These are phyloP conservation scores for Gasterosteus aculeatus DNA, from an alignment of 2,113 vertebrate genomes.

Conservation along the genomic window DNA sequence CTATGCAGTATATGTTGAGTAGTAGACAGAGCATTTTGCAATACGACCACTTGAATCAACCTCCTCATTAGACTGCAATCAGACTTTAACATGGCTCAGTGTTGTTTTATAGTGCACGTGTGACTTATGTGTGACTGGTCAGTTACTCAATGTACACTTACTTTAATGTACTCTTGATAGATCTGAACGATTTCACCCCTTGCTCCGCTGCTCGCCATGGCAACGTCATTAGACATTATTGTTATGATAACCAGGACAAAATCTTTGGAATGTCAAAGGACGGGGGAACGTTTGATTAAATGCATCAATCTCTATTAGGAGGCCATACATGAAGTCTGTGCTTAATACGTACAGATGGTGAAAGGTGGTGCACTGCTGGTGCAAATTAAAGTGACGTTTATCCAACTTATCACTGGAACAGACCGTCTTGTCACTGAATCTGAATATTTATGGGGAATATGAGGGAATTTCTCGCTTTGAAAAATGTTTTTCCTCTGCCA, in stretches of 20 bases:
- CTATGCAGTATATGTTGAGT: neutral
- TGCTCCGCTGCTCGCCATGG: slow-evolving; percentile 48
- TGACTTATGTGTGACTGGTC: slow-evolving; percentile 59
- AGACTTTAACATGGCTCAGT: slow-evolving; percentile 64
- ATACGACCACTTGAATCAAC: slow-evolving; percentile 36
- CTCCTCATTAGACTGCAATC: slow-evolving; percentile 66
- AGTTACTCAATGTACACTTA: slow-evolving; percentile 60
- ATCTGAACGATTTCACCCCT: slow-evolving; percentile 51
- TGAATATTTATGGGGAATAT: slow-evolving; percentile 41
- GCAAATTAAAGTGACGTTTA: slow-evolving; percentile 65
- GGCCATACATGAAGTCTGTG: slow-evolving; percentile 22
- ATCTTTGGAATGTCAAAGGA: slow-evolving; percentile 61
- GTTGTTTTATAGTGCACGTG: slow-evolving; percentile 63
- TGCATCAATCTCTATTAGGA: slow-evolving; percentile 74
- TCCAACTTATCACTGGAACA: slow-evolving; percentile 44
- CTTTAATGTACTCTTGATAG: slow-evolving; percentile 71
- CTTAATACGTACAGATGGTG: slow-evolving; percentile 47
- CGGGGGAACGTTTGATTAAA: slow-evolving; percentile 76
- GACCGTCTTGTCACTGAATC: slow-evolving; percentile 36
- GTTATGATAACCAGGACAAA: slow-evolving; percentile 72
- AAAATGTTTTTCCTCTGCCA: slow-evolving; percentile 37
- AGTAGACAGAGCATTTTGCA: slow-evolving; percentile 36
- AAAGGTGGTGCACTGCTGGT: slow-evolving; percentile 42
- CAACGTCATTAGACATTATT: slow-evolving; percentile 64
- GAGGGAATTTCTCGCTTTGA: slow-evolving; percentile 45